phyloP scores from a whole-genome alignment of 2,797 vertebrate species.

The Cryptoblepharus egeriae region DNA sequence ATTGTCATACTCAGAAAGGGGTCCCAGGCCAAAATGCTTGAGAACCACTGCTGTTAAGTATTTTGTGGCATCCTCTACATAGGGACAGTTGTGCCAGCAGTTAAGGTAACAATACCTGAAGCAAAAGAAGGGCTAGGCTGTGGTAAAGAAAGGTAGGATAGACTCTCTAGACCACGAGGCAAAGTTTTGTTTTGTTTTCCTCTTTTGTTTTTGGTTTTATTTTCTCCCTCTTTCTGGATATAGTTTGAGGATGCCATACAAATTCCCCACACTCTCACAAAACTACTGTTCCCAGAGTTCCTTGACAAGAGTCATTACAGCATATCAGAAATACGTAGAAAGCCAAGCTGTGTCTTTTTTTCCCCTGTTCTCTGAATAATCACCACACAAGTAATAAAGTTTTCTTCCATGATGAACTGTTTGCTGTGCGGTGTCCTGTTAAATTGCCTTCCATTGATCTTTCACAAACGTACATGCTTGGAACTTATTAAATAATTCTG shows the following conservation, averaged over 20 bases:
- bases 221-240: neutral
- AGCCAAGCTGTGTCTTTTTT: neutral
- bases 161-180: no score
- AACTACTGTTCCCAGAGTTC: neutral
- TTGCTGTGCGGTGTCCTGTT: neutral
- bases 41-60: no score
- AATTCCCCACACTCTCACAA: neutral
- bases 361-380: constrained; percentile 16
- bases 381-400: constrained; percentile 25
- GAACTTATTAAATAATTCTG: neutral
- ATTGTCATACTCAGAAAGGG: no score
- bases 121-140: no score
- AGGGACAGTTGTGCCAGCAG: no score
- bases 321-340: neutral
- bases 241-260: neutral
- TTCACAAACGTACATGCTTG: neutral
- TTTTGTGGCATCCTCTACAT: no score
- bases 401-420: constrained; percentile 24
- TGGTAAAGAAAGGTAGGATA: no score
- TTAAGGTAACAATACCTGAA: no score
- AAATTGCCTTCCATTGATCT: constrained; percentile 40
- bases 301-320: neutral
- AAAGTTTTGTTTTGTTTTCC: no score
- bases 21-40: no score
- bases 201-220: no score